Base-by-base conservation (phyloP, 2,113 vertebrate genomes). In the Climacteris rufus region DNA sequence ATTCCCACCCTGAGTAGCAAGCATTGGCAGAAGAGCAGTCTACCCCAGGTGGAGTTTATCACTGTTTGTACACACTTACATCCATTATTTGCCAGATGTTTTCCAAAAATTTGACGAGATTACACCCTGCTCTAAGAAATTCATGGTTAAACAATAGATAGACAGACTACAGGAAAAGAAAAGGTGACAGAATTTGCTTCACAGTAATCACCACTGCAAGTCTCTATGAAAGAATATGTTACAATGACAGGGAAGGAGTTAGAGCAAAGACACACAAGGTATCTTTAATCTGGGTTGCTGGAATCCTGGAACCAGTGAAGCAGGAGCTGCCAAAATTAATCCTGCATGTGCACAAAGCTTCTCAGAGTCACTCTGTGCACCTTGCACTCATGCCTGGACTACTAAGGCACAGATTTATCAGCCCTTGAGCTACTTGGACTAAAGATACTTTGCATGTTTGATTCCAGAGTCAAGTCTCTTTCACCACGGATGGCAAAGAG, bases 401-500 rank as follows among this genome's bases (percentile, higher is more conserved):
- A 23, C 44, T 23, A 2, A 78, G 7, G 7, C 30, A 25, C 24
- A 45, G 60, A 59, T 87, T 69, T 53, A 25, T 30, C 69, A 57
- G 44, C 45, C 31, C 70, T n/a, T 64, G 78, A 76, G n/a, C 66
- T 60, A 47, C 53, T 45, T 28, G 78, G 30, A n/a, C 44, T 49
- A 53, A 57, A 68, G 40, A 15, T 45, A 35, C 0, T 1, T 37
- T 10, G 4, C 7, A 1, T 2, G 2, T 44, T 33, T 79, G 40
- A 10, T 53, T 52, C 44, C 66, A 79, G 23, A 75, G 25, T 1
- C 2, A 4, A 72, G 17, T 28, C 24, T 24, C 30, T 24, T 86
- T 50, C 42, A 60, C 45, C 12, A 18, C 0, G 0, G 31, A 10
- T n/a, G 10, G 54, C 69, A 74, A 42, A 53, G 15, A 53, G 1